Evolutionary conservation across 2,888 invertebrate species (phyloP).

Genomic region (Polyommatus icarus): DNA sequence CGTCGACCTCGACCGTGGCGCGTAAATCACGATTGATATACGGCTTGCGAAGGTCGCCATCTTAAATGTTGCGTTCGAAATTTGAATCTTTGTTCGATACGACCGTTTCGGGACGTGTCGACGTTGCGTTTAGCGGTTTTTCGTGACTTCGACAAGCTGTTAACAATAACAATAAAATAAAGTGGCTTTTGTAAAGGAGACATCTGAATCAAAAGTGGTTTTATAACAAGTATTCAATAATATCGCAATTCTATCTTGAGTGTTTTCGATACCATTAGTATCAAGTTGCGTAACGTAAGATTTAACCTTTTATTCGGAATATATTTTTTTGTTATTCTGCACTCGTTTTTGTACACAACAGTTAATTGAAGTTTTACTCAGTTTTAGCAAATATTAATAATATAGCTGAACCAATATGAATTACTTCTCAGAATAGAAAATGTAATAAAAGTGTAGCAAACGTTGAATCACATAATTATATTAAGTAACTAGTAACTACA

Average conservation of each 20-base stretch:
- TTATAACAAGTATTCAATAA: slow-evolving; percentile 32
- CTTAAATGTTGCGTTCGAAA: slow-evolving; percentile 74
- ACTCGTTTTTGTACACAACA: neutral
- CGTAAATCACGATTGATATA: slow-evolving; percentile 78
- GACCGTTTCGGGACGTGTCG: slow-evolving; percentile 59
- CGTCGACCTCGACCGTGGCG: slow-evolving; percentile 76
- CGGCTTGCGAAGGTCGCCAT: slow-evolving; percentile 77
- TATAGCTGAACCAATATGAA: neutral
- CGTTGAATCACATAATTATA: no score
- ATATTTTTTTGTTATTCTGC: slow-evolving; percentile 19
- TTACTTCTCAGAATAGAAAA: neutral
- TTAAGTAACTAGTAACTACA: no score
- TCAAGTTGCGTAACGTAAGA: neutral
- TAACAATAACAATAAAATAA: slow-evolving; percentile 46
- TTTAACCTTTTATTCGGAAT: neutral
- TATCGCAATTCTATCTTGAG: slow-evolving; percentile 32
- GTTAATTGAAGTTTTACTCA: neutral
- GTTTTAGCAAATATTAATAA: neutral
- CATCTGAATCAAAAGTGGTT: slow-evolving; percentile 42
- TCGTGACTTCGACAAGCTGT: slow-evolving; percentile 44
- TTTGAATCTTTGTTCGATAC: slow-evolving; percentile 73
- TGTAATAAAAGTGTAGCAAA: neutral
- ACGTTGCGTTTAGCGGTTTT: slow-evolving; percentile 45
- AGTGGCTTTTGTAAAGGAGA: slow-evolving; percentile 42
- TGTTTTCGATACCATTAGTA: slow-evolving; percentile 19